Percentiles rank a stretch among this genome's conserved stretches.
phyloP scores from a whole-genome alignment of 2,113 vertebrate species.

The Hyperoodon ampullatus region DNA sequence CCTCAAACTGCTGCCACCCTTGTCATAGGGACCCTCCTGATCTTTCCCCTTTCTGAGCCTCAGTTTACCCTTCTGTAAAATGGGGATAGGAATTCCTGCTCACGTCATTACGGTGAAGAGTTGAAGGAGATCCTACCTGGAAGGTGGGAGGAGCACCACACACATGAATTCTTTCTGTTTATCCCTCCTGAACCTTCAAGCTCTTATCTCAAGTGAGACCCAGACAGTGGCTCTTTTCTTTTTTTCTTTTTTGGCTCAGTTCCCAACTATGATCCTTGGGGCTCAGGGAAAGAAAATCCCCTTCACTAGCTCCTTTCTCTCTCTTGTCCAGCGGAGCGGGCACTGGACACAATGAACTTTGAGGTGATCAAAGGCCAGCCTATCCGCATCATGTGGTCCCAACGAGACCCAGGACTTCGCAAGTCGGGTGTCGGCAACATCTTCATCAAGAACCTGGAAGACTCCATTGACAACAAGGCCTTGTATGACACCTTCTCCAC shows the following conservation, averaged over 20 bases:
- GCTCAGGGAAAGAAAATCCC: neutral
- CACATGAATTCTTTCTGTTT: neutral
- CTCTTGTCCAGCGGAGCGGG: slow-evolving; percentile 92
- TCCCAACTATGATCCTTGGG: neutral
- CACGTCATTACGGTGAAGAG: neutral
- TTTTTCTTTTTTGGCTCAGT: neutral
- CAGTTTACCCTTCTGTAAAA: slow-evolving; percentile 5
- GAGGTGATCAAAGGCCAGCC: slow-evolving; percentile 97
- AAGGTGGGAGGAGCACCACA: neutral
- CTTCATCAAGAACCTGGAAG: slow-evolving; percentile 99
- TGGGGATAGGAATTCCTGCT: neutral
- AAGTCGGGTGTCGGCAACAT: slow-evolving; percentile 97
- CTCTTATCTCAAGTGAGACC: neutral
- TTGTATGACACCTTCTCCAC: slow-evolving; percentile 97
- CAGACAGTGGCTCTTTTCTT: neutral
- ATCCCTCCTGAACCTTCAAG: neutral
- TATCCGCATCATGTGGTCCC: slow-evolving; percentile 99
- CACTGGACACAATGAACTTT: slow-evolving; percentile 99
- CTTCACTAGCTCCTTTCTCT: neutral
- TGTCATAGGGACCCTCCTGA: neutral
- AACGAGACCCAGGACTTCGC: slow-evolving; percentile 95
- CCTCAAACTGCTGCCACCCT: neutral
- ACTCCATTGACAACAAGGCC: slow-evolving; percentile 98
- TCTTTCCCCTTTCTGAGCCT: neutral
- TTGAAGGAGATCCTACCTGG: neutral